Conservation (phyloP, 2,113 vertebrate genomes). For the Struthidea cinerea region DNA sequence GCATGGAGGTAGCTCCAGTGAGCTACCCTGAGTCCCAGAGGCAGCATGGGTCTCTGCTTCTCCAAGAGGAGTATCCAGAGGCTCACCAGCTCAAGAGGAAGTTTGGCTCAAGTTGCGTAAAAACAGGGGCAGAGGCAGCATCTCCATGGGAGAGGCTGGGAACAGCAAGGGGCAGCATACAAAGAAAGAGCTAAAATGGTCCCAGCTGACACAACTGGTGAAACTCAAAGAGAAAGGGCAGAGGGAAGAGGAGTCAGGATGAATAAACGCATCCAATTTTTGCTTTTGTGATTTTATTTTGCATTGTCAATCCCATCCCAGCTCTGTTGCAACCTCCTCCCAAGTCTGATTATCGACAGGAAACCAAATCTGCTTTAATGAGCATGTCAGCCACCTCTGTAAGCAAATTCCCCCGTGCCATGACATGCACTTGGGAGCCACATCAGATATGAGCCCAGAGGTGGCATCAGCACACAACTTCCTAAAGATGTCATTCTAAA, state of each 20-base stretch:
- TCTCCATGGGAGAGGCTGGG: background rate
- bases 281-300: background rate
- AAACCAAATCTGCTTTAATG: background rate
- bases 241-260: background rate
- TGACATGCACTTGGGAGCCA: background rate
- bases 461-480: background rate
- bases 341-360: background rate
- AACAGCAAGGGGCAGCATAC: background rate
- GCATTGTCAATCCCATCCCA: background rate
- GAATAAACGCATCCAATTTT: background rate
- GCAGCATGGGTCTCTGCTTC: background rate
- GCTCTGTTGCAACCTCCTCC: background rate
- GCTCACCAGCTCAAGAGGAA: background rate
- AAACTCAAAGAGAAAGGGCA: background rate
- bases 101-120: background rate
- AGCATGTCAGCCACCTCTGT: rapidly evolving
- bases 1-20: background rate
- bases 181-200: background rate
- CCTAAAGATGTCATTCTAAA: background rate
- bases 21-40: background rate
- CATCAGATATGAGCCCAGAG: rapidly evolving
- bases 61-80: background rate
- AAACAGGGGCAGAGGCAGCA: background rate
- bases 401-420: background rate
- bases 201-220: rapidly evolving